phyloP scores from a whole-genome alignment of 2,888 invertebrate genomes.

The Aquatica leii region DNA sequence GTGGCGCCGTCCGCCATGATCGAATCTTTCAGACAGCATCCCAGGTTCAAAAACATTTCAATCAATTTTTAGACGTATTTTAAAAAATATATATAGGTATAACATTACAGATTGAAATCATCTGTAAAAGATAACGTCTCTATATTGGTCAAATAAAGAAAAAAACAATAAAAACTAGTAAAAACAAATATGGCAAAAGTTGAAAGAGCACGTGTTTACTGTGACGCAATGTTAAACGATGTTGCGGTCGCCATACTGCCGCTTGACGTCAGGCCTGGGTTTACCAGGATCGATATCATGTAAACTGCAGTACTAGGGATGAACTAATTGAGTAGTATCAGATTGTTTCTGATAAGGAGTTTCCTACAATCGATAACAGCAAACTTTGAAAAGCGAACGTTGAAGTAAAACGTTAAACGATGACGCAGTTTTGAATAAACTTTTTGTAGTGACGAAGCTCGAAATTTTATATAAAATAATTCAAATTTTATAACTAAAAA shows the following conservation, averaged over 20 bases:
- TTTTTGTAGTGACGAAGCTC: too few relatives aligned
- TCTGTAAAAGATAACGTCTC: too few relatives aligned
- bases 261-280: conserved; percentile 59
- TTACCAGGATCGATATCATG: conserved; percentile 49
- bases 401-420: too few relatives aligned
- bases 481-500: too few relatives aligned
- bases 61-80: not conserved
- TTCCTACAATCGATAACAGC: conserved; percentile 20
- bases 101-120: too few relatives aligned
- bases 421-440: too few relatives aligned
- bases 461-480: too few relatives aligned
- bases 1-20: conserved; percentile 13
- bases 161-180: too few relatives aligned
- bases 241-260: conserved; percentile 63
- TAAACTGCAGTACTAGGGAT: conserved; percentile 50
- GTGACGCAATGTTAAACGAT: conserved; percentile 55
- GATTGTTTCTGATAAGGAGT: conserved; percentile 30
- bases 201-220: conserved; percentile 43
- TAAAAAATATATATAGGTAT: too few relatives aligned
- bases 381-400: conserved; percentile 4
- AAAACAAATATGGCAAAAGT: too few relatives aligned
- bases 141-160: too few relatives aligned
- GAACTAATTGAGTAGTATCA: conserved; percentile 46
- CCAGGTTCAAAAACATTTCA: not conserved
- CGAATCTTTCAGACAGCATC: conserved; percentile 5